A percentile compares a stretch with the other conserved stretches of the same genome.
phyloP scores from a whole-genome alignment of 2,888 invertebrate species.

The Orthonychiurus folsomi region DNA sequence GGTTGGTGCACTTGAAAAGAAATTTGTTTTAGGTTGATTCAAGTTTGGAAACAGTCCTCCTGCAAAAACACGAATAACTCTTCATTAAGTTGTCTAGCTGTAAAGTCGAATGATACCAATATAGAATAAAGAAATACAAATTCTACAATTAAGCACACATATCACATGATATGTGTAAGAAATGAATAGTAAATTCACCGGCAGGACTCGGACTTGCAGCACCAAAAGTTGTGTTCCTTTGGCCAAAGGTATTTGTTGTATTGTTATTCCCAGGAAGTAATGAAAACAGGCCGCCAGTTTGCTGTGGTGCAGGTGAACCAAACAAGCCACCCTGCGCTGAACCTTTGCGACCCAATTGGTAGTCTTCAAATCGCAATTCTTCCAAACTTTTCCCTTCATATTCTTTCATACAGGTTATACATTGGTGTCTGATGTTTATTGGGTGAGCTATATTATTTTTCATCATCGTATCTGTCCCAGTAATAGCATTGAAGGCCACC shows the following conservation, averaged over 20 bases:
- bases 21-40: slow-evolving; percentile 36
- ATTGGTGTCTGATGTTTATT: slow-evolving; percentile 88
- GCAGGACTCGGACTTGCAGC: slow-evolving; percentile 44
- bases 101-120: background rate
- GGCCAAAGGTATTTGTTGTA: slow-evolving; percentile 45
- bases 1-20: slow-evolving; percentile 38
- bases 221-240: slow-evolving; percentile 51
- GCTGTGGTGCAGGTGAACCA: slow-evolving; percentile 42
- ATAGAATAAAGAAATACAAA: background rate
- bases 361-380: slow-evolving; percentile 89
- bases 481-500: slow-evolving; percentile 43
- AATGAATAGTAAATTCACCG: background rate
- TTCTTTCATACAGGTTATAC: slow-evolving; percentile 98
- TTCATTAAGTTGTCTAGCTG: no score
- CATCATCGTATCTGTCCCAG: slow-evolving; percentile 82
- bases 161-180: background rate
- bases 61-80: no score
- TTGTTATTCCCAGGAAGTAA: slow-evolving; percentile 40
- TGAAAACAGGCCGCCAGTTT: slow-evolving; percentile 34
- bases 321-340: slow-evolving; percentile 46
- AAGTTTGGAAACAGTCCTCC: slow-evolving; percentile 30
- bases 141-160: background rate
- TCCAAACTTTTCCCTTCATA: slow-evolving; percentile 91
- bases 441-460: slow-evolving; percentile 75
- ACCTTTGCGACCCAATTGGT: slow-evolving; percentile 80